These are phyloP conservation scores for Pachyrhynchus sulphureomaculatus DNA, from an alignment of 1,140 invertebrate species.

Conservation along the genomic window DNA sequence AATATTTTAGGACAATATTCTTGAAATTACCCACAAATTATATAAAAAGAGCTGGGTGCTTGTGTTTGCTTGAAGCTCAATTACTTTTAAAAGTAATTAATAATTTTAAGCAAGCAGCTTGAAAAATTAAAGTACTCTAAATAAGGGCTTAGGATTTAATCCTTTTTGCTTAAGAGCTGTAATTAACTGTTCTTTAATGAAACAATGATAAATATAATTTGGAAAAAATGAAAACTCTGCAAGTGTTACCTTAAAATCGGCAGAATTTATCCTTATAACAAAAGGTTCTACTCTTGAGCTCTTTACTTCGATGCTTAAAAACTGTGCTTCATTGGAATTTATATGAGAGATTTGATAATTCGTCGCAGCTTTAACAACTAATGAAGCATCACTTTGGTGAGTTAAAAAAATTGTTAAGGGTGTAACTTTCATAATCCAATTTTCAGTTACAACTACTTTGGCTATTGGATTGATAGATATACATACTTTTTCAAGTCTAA, in stretches of 20 bases:
- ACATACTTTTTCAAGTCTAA: constrained; percentile 66
- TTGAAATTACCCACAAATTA: too few species aligned
- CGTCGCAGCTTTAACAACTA: constrained; percentile 73
- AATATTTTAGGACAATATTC: too few species aligned
- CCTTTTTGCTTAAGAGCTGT: too few species aligned
- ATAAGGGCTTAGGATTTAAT: too few species aligned
- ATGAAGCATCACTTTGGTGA: constrained; percentile 74
- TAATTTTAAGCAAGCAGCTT: too few species aligned
- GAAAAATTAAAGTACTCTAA: too few species aligned
- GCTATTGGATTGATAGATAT: constrained; percentile 68
- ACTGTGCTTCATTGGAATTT: constrained; percentile 69
- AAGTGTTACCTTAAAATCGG: constrained; percentile 67
- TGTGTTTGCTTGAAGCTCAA: too few species aligned
- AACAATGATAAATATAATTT: too few species aligned
- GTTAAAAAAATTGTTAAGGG: constrained; percentile 74
- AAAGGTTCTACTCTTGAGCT: constrained; percentile 62
- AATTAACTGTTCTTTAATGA: too few species aligned
- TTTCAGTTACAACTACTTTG: constrained; percentile 77
- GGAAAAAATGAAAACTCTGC: too few species aligned
- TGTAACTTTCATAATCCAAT: constrained; percentile 85
- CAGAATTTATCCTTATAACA: constrained; percentile 72
- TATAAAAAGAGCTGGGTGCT: too few species aligned
- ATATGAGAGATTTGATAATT: constrained; percentile 67
- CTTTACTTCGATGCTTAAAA: constrained; percentile 78
- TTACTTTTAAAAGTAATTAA: too few species aligned